Conservation (phyloP, 2,113 vertebrate genomes). For the Romanogobio albipinnatus region DNA sequence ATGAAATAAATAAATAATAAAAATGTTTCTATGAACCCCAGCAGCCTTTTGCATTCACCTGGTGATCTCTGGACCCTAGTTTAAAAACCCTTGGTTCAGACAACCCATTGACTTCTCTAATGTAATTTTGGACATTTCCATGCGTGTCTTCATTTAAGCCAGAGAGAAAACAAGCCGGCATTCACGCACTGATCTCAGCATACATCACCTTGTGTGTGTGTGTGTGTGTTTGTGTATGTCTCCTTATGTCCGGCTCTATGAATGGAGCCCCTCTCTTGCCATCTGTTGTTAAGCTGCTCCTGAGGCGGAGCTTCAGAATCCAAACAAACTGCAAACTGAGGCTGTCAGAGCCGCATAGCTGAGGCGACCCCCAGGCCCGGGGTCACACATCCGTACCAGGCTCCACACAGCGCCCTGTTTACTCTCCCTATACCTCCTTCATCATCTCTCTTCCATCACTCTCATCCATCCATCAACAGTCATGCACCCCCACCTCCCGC, state of each 20-base stretch:
- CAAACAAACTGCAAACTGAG: slow-evolving; percentile 90
- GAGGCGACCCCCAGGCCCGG: slow-evolving; percentile 81
- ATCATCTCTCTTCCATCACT: slow-evolving; percentile 48
- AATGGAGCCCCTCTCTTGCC: slow-evolving; percentile 88
- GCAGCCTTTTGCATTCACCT: neutral
- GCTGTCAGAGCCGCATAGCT: slow-evolving; percentile 89
- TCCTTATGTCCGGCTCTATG: slow-evolving; percentile 74
- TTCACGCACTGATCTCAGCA: neutral
- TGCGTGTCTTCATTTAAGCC: slow-evolving; percentile 51
- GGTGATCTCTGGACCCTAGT: neutral
- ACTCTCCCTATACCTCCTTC: slow-evolving; percentile 62
- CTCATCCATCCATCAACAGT: slow-evolving; percentile 38
- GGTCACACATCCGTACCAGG: slow-evolving; percentile 87
- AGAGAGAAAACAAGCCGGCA: slow-evolving; percentile 20
- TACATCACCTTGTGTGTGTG: slow-evolving; percentile 65
- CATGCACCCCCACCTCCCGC: slow-evolving; percentile 26
- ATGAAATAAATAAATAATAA: no score
- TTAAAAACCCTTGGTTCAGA: neutral
- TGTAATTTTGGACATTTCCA: neutral
- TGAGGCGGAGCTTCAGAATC: slow-evolving; percentile 87
- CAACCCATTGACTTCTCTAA: neutral
- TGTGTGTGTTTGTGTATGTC: slow-evolving; percentile 79
- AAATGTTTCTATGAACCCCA: neutral
- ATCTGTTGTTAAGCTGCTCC: slow-evolving; percentile 95
- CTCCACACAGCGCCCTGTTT: slow-evolving; percentile 83